Evolutionary conservation across 2,797 vertebrate species (phyloP).

Genomic region (Pseudopleuronectes americanus): DNA sequence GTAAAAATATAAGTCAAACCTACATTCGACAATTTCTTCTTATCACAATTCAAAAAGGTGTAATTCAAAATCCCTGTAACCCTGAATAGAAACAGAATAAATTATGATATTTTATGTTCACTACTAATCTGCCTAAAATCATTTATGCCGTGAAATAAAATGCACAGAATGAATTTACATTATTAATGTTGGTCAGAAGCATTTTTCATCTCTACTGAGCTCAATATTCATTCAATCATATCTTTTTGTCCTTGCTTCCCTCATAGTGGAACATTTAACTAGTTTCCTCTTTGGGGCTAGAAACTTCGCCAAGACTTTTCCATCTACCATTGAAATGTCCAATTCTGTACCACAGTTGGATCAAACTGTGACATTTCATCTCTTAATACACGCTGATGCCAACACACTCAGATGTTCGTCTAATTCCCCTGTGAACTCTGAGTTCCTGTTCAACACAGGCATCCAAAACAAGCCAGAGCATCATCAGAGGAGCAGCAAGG

Average conservation of each 20-base stretch:
- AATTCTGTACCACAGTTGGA: constrained; percentile 1
- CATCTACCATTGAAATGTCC: not conserved
- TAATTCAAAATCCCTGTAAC: no score
- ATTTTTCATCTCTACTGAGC: no score
- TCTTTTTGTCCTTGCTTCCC: no score
- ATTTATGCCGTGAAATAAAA: not conserved
- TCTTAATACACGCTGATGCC: not conserved
- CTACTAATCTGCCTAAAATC: not conserved
- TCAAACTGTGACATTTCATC: not conserved
- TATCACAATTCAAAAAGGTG: no score
- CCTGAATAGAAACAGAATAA: not conserved
- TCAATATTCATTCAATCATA: no score
- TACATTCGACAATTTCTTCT: no score
- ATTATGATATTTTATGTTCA: not conserved
- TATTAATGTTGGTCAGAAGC: not conserved
- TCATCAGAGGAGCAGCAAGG: constrained; percentile 13
- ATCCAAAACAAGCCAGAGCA: constrained; percentile 22
- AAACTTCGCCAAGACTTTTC: no score
- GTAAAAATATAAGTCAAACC: no score
- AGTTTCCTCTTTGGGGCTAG: no score
- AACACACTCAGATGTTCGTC: constrained; percentile 2
- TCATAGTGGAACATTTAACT: no score
- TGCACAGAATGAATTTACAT: not conserved
- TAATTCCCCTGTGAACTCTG: constrained; percentile 6
- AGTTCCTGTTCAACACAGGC: not conserved